These are phyloP conservation scores for Cotesia congregata DNA, from an alignment of 2,888 invertebrate genomes.

Conservation along the genomic window DNA sequence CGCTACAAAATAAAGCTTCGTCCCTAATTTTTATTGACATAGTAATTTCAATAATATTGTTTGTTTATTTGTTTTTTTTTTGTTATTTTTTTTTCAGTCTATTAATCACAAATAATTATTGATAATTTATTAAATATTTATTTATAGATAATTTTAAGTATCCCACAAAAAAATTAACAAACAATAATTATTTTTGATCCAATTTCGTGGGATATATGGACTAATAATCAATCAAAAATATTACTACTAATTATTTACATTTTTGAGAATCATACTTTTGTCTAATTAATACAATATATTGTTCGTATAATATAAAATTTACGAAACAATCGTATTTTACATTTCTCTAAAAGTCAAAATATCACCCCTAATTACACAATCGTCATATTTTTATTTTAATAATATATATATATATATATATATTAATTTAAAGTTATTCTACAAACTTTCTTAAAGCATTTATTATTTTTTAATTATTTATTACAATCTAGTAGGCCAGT, in stretches of 20 bases:
- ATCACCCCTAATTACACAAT: slow-evolving; percentile 44
- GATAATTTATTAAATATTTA: slow-evolving; percentile 1
- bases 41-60: neutral
- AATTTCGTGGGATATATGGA: neutral
- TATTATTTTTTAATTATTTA: slow-evolving; percentile 36
- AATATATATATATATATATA: slow-evolving; percentile 45
- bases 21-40: slow-evolving; percentile 35
- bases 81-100: slow-evolving; percentile 24
- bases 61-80: neutral
- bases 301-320: slow-evolving; percentile 10
- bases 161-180: slow-evolving; percentile 8
- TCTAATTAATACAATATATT: slow-evolving; percentile 17
- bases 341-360: slow-evolving; percentile 43
- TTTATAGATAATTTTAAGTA: slow-evolving; percentile 11
- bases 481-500: slow-evolving; percentile 57
- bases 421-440: slow-evolving; percentile 24
- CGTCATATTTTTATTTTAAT: slow-evolving; percentile 42
- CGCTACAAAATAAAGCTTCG: slow-evolving; percentile 52
- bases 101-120: slow-evolving; percentile 27
- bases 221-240: slow-evolving; percentile 1
- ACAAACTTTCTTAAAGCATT: slow-evolving; percentile 39
- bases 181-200: slow-evolving; percentile 2
- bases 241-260: slow-evolving; percentile 14
- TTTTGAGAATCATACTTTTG: neutral
- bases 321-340: slow-evolving; percentile 19